Conservation (phyloP, 1,140 invertebrate genomes). For the Musca domestica region DNA sequence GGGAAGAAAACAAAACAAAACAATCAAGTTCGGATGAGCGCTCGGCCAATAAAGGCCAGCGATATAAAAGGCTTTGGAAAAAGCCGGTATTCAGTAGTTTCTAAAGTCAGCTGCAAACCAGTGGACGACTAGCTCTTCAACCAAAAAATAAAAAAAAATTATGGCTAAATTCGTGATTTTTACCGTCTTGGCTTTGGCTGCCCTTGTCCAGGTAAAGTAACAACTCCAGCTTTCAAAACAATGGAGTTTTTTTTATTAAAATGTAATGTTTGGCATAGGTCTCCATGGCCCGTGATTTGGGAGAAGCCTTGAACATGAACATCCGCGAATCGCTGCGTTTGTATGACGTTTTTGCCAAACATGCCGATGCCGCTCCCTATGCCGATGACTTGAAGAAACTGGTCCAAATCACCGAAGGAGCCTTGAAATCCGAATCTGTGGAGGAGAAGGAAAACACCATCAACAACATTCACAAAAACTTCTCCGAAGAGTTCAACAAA, state of each 20-base stretch:
- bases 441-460: conserved; percentile 32
- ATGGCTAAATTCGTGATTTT: conserved; percentile 34
- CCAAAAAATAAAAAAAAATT: conserved; percentile 11
- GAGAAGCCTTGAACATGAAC: conserved; percentile 33
- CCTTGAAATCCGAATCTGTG: conserved; percentile 31
- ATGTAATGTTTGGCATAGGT: conserved; percentile 17
- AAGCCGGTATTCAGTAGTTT: conserved; percentile 12
- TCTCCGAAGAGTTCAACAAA: conserved; percentile 30
- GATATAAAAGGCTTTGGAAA: neutral
- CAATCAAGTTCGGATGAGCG: neutral
- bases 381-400: conserved; percentile 34
- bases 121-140: neutral
- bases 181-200: conserved; percentile 31
- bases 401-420: conserved; percentile 31
- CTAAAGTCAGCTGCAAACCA: neutral
- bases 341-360: conserved; percentile 29
- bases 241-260: neutral
- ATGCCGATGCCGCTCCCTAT: conserved; percentile 31
- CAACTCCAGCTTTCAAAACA: neutral
- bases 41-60: neutral
- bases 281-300: conserved; percentile 25
- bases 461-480: conserved; percentile 25
- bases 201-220: conserved; percentile 31
- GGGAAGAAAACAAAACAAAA: neutral
- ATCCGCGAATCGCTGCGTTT: conserved; percentile 34